Evolutionary conservation across 2,888 invertebrate species (phyloP).

Genomic region (Lasius platythorax): DNA sequence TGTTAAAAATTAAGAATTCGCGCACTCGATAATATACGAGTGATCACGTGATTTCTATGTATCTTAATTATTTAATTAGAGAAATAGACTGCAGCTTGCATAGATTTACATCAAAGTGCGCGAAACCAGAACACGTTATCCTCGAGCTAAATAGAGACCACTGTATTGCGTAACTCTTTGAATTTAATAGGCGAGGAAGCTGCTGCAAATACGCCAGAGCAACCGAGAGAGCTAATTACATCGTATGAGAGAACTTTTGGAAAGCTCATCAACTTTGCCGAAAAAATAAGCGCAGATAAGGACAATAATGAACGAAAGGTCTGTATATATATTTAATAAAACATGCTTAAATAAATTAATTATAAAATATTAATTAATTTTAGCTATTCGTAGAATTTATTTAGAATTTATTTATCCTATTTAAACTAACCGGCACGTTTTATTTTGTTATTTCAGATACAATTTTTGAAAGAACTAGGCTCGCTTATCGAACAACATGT

Average conservation of each 20-base stretch:
- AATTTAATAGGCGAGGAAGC: neutral
- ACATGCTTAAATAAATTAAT: neutral
- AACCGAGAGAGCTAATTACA: conserved; percentile 20
- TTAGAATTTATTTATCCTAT: neutral
- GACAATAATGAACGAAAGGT: conserved; percentile 49
- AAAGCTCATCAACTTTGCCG: neutral
- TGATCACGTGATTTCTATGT: neutral
- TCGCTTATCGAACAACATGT: conserved; percentile 51
- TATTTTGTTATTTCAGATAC: conserved; percentile 65
- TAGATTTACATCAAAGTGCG: conserved; percentile 46
- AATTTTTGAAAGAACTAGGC: conserved; percentile 65
- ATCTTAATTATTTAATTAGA: neutral
- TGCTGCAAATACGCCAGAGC: neutral
- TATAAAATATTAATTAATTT: neutral
- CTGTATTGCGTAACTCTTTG: neutral
- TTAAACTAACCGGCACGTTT: neutral
- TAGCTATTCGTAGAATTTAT: too few species aligned
- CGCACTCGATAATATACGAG: neutral
- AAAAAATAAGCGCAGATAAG: conserved; percentile 23
- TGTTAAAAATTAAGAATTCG: neutral
- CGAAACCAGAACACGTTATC: neutral
- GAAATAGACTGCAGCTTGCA: conserved; percentile 2
- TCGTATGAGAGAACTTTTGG: conserved; percentile 11
- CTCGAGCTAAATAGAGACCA: neutral
- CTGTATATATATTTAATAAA: neutral